These are phyloP conservation scores for Cnemophilus loriae DNA, from an alignment of 2,113 vertebrate genomes.

Conservation along the genomic window DNA sequence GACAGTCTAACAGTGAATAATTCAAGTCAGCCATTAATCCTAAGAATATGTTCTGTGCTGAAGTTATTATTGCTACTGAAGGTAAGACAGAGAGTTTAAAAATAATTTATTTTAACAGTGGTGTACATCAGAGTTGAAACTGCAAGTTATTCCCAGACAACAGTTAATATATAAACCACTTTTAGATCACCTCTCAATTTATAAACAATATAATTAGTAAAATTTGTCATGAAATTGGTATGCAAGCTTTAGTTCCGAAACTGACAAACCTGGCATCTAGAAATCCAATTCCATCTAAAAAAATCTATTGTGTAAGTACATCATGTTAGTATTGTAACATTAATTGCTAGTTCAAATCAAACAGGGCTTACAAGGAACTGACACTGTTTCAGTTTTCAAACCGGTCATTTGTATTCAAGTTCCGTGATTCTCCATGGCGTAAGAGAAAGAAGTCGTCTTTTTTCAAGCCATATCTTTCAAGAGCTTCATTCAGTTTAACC, in stretches of 20 bases:
- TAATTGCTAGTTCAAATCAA: neutral
- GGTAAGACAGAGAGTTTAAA: neutral
- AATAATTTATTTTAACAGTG: neutral
- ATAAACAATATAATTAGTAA: neutral
- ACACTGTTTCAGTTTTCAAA: conserved; percentile 58
- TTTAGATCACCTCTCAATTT: neutral
- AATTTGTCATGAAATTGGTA: neutral
- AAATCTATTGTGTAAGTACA: neutral
- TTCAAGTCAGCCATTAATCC: conserved; percentile 4
- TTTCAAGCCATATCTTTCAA: conserved; percentile 81
- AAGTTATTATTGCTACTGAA: conserved; percentile 42
- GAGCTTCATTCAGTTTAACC: conserved; percentile 79
- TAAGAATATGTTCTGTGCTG: neutral
- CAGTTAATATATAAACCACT: neutral
- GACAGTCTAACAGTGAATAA: neutral
- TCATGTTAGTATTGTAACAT: neutral
- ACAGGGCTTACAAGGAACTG: neutral
- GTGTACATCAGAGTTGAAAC: neutral
- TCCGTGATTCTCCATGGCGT: conserved; percentile 87
- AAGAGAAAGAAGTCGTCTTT: conserved; percentile 87
- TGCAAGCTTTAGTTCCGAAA: conserved; percentile 12
- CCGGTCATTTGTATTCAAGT: conserved; percentile 70
- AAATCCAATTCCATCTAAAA: conserved; percentile 22
- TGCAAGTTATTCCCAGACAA: neutral
- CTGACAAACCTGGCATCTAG: neutral